phyloP scores from a whole-genome alignment of 2,797 vertebrate species.

The Poecile montanus region DNA sequence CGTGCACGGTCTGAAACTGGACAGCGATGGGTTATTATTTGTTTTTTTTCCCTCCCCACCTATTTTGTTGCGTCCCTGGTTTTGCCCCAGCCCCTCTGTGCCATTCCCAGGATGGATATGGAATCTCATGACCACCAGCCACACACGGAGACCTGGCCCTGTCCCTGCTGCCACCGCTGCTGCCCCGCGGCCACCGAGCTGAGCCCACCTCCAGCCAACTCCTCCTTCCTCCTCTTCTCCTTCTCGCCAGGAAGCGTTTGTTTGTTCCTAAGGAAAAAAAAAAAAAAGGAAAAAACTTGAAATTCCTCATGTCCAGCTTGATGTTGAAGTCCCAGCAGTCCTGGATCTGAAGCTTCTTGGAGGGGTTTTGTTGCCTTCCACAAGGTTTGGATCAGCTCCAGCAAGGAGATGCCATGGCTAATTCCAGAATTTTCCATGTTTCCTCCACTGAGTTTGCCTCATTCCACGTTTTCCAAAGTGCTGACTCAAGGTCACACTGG shows the following conservation, averaged over 20 bases:
- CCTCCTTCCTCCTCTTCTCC: neutral
- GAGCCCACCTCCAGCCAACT: neutral
- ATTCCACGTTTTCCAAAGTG: neutral
- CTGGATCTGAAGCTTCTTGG: neutral
- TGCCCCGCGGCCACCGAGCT: neutral
- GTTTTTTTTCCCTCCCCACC: neutral
- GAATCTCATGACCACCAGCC: constrained; percentile 78
- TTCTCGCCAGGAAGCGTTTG: neutral
- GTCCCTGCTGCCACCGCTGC: neutral
- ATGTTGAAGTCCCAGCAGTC: neutral
- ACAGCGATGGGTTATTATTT: constrained; percentile 71
- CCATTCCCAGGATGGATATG: constrained; percentile 12
- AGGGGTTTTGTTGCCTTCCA: neutral
- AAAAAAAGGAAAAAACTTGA: constrained; percentile 55
- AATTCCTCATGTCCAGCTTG: constrained; percentile 10
- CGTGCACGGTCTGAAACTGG: constrained; percentile 93
- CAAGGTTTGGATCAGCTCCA: neutral
- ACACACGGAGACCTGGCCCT: neutral
- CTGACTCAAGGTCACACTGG: constrained; percentile 70
- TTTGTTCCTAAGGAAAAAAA: neutral
- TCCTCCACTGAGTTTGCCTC: neutral
- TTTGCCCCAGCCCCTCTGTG: constrained; percentile 20
- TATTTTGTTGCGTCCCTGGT: neutral
- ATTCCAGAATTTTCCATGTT: neutral
- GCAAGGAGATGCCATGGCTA: neutral